A percentile compares a stretch with the other conserved stretches of the same genome.
Evolutionary conservation across 1,140 invertebrate species (phyloP).

Genomic region (Conopomorpha cramerella): DNA sequence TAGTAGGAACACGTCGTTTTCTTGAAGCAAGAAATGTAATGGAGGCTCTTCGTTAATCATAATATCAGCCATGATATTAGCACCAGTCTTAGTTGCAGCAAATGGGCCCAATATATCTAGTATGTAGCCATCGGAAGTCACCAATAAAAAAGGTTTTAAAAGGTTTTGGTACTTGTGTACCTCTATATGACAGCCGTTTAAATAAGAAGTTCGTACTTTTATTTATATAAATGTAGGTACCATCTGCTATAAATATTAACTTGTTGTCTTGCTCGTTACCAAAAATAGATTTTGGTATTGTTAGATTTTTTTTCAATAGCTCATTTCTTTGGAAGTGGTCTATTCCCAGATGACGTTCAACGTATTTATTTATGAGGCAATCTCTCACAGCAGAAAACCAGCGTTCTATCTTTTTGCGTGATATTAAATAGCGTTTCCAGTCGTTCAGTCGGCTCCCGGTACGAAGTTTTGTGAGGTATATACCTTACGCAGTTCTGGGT

Average conservation of each 20-base stretch:
- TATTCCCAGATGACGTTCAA: not conserved
- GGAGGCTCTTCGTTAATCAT: not conserved
- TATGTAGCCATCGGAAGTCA: not conserved
- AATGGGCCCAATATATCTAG: not conserved
- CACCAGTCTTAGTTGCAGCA: not conserved
- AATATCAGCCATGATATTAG: not conserved
- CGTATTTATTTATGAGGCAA: not conserved
- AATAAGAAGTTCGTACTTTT: constrained; percentile 2
- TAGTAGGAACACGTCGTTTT: not conserved
- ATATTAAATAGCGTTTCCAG: not conserved
- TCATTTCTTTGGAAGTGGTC: not conserved
- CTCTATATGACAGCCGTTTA: not conserved
- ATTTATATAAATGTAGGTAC: constrained; percentile 1
- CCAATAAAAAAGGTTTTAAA: constrained; percentile 1
- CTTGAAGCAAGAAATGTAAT: not conserved
- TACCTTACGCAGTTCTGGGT: not conserved
- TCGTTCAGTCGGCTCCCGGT: not conserved
- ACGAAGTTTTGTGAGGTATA: not conserved
- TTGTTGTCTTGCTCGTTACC: not conserved
- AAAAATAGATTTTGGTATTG: not conserved
- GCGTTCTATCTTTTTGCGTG: not conserved
- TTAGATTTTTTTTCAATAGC: not conserved
- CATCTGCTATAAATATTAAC: not conserved
- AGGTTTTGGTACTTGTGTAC: constrained; percentile 1
- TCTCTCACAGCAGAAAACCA: not conserved